phyloP scores from a whole-genome alignment of 2,113 vertebrate species.

The Platycercus adscitus region DNA sequence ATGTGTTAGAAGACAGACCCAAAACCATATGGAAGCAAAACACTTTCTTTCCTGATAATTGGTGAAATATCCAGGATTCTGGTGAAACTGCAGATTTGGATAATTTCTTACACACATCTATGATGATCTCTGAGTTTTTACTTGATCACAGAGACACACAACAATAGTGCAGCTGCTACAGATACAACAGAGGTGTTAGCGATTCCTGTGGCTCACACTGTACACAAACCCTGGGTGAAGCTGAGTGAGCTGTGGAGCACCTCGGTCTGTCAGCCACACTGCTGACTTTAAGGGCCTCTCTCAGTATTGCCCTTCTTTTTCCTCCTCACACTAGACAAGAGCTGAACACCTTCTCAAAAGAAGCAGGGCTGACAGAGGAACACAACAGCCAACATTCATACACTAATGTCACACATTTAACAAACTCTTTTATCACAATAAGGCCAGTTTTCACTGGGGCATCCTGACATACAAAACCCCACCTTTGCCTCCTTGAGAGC shows the following conservation, averaged over 20 bases:
- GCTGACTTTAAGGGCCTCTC: neutral
- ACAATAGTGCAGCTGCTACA: neutral
- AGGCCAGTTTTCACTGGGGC: neutral
- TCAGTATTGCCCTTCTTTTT: neutral
- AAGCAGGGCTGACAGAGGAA: neutral
- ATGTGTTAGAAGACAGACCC: neutral
- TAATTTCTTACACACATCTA: rapidly evolving
- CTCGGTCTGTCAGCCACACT: neutral
- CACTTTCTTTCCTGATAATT: neutral
- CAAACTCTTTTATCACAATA: neutral
- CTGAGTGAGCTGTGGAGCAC: neutral
- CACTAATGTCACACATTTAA: neutral
- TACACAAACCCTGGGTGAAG: neutral
- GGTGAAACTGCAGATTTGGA: neutral
- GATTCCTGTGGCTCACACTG: neutral
- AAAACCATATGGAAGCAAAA: constrained; percentile 10
- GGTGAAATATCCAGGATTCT: neutral
- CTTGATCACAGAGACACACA: neutral
- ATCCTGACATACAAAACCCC: neutral
- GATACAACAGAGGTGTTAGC: neutral
- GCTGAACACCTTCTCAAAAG: neutral
- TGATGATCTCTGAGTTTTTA: neutral
- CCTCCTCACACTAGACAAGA: neutral
- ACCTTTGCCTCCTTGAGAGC: neutral
- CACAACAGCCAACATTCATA: neutral